These are phyloP conservation scores for Craseonycteris thonglongyai DNA, from an alignment of 2,113 vertebrate genomes.

Conservation along the genomic window DNA sequence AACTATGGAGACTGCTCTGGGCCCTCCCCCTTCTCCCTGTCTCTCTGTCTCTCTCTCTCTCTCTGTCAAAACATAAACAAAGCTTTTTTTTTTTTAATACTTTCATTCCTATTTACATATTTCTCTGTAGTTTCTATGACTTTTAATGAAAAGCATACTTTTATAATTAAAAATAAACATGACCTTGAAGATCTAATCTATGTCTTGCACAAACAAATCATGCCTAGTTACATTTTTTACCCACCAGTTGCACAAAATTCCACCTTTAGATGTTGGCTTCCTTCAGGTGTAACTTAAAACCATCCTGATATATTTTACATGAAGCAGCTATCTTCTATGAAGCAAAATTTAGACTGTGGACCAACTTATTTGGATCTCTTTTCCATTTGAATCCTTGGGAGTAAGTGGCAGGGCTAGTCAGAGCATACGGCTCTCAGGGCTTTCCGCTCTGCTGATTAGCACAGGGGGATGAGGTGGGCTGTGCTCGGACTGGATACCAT, in stretches of 20 bases:
- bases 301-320: background rate
- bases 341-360: background rate
- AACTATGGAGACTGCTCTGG: too few species aligned
- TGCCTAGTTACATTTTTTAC: too few species aligned
- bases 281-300: background rate
- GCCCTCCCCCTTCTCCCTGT: too few species aligned
- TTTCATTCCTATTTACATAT: background rate
- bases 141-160: background rate
- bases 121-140: background rate
- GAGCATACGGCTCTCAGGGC: background rate
- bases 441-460: background rate
- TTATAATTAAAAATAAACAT: background rate
- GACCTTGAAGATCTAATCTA: background rate
- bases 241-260: background rate
- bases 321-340: background rate
- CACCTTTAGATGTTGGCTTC: background rate
- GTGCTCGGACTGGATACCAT: background rate
- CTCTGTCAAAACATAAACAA: too few species aligned
- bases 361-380: background rate
- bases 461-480: too few species aligned
- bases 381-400: background rate
- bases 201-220: too few species aligned
- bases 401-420: background rate
- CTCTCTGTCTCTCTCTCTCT: too few species aligned
- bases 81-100: too few species aligned